Evolutionary conservation across 2,113 vertebrate species (phyloP).

Genomic region (Vulpes ferrilata): DNA sequence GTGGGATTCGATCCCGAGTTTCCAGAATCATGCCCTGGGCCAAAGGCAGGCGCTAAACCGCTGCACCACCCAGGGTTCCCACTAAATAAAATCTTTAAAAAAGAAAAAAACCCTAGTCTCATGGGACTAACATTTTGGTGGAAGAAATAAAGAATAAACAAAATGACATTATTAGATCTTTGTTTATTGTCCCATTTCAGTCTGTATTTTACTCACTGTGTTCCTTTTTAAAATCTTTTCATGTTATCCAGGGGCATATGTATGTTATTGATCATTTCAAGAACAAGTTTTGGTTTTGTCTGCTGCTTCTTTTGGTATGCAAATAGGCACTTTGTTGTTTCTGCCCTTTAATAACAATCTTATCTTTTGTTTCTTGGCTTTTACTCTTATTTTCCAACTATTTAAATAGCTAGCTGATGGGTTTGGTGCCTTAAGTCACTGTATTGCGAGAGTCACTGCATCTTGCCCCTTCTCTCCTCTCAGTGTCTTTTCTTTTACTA

Average conservation of each 20-base stretch:
- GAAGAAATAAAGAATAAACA: background rate
- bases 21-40: too few species aligned
- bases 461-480: background rate
- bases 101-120: background rate
- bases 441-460: background rate
- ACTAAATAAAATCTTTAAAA: too few species aligned
- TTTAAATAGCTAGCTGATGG: background rate
- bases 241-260: background rate
- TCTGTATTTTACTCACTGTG: background rate
- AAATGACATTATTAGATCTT: background rate
- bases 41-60: too few species aligned
- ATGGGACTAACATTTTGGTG: background rate
- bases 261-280: background rate
- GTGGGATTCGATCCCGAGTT: too few species aligned
- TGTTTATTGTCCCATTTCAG: background rate
- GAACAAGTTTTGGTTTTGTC: background rate
- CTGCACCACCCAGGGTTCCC: too few species aligned
- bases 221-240: background rate
- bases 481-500: background rate
- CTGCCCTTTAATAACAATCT: background rate
- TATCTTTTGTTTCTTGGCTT: background rate
- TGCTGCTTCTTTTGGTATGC: background rate
- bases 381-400: background rate
- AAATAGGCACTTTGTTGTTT: background rate
- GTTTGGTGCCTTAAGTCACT: rapidly evolving